Evolutionary conservation across 2,888 invertebrate genomes (phyloP).

Genomic region (Nomada ruficornis): DNA sequence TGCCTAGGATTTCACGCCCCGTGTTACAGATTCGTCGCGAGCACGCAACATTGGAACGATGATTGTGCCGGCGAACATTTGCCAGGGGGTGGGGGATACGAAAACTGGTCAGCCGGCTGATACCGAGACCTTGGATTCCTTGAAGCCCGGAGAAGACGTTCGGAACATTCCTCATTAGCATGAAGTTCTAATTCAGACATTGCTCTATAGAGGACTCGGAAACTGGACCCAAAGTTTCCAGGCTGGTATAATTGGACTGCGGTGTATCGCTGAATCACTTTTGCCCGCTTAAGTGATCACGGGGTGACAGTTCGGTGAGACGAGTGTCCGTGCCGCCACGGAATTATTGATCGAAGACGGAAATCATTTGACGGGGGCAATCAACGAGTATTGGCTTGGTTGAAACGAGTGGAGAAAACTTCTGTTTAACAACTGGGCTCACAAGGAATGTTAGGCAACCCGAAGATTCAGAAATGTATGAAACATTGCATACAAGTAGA

Average conservation of each 20-base stretch:
- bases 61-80: conserved; percentile 15
- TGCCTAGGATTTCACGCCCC: not conserved
- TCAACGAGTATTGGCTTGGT: too few relatives aligned
- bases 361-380: too few relatives aligned
- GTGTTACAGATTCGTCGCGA: conserved; percentile 9
- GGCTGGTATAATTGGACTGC: not conserved
- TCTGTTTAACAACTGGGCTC: too few relatives aligned
- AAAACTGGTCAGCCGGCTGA: conserved; percentile 7
- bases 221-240: not conserved
- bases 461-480: too few relatives aligned
- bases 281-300: not conserved
- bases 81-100: not conserved
- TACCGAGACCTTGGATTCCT: not conserved
- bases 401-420: too few relatives aligned
- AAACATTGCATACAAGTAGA: too few relatives aligned
- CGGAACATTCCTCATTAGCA: not conserved
- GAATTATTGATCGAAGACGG: not conserved
- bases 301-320: too few relatives aligned
- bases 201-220: not conserved
- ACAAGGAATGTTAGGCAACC: too few relatives aligned
- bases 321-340: not conserved
- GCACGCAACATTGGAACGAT: conserved; percentile 24
- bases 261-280: too few relatives aligned
- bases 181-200: conserved; percentile 11
- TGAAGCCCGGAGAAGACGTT: not conserved